A percentile compares a stretch with the other conserved stretches of the same genome.
These are phyloP conservation scores for Philereme transversata DNA, from an alignment of 2,888 invertebrate genomes.

Conservation along the genomic window DNA sequence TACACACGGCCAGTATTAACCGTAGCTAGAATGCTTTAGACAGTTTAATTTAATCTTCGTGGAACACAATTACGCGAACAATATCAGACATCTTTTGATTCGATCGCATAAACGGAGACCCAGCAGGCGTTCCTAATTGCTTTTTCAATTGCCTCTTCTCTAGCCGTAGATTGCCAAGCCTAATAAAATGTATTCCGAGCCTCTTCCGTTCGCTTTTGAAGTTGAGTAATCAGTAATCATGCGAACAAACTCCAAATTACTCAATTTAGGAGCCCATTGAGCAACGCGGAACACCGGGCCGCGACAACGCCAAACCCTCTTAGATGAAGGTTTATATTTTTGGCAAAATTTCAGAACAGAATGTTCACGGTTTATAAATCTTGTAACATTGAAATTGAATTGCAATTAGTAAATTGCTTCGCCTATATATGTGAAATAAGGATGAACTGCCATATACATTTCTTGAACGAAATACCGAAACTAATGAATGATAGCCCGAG, in stretches of 20 bases:
- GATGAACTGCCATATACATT: too few relatives aligned
- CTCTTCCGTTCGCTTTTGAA: conserved; percentile 20
- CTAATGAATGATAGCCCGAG: too few relatives aligned
- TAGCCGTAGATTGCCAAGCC: conserved; percentile 46
- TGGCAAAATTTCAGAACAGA: not conserved
- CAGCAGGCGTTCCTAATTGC: conserved; percentile 23
- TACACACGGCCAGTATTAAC: not conserved
- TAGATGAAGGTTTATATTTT: not conserved
- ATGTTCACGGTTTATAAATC: not conserved
- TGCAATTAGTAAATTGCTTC: not conserved
- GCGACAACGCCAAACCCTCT: too few relatives aligned
- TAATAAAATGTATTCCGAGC: conserved; percentile 39
- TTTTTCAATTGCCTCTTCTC: conserved; percentile 40
- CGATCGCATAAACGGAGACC: not conserved
- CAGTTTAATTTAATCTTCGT: not conserved
- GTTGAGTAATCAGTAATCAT: conserved; percentile 18
- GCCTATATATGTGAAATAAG: too few relatives aligned
- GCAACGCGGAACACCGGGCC: conserved; percentile 1
- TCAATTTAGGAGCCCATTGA: conserved; percentile 10
- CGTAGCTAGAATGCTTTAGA: not conserved
- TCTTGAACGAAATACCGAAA: too few relatives aligned
- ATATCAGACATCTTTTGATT: conserved; percentile 19
- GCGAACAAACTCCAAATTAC: conserved; percentile 17
- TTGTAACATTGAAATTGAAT: not conserved
- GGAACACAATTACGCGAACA: not conserved